phyloP scores from a whole-genome alignment of 1,140 invertebrate genomes.

The Euborellia annulipes region DNA sequence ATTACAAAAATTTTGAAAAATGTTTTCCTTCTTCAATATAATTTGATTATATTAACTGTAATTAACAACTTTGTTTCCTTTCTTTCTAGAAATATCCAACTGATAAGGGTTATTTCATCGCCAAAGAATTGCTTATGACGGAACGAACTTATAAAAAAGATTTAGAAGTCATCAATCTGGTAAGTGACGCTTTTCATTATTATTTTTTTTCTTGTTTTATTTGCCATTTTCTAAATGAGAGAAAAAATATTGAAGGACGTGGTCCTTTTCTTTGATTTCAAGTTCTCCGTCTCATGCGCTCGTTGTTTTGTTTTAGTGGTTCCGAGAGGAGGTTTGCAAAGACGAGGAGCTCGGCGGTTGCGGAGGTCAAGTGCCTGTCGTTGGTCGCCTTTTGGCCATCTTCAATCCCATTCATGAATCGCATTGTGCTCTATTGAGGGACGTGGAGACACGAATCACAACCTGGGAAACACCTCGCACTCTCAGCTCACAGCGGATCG shows the following conservation, averaged over 20 bases:
- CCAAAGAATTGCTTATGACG: conserved; percentile 89
- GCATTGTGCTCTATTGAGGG: conserved; percentile 45
- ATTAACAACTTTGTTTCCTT: conserved; percentile 9
- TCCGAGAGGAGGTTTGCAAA: conserved; percentile 44
- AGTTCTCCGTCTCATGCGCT: too few relatives aligned
- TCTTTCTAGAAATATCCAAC: conserved; percentile 43
- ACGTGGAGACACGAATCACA: conserved; percentile 46
- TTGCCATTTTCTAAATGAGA: too few relatives aligned
- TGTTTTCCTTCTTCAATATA: not conserved
- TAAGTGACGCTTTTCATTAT: conserved; percentile 28
- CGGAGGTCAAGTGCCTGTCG: conserved; percentile 29
- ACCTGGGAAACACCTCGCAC: conserved; percentile 41
- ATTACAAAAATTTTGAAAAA: not conserved
- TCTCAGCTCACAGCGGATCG: conserved; percentile 36
- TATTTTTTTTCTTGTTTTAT: not conserved
- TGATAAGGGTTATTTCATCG: conserved; percentile 80
- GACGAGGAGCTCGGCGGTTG: conserved; percentile 39
- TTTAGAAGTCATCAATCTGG: conserved; percentile 75
- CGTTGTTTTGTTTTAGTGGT: conserved; percentile 38
- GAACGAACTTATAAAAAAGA: conserved; percentile 92
- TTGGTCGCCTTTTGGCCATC: conserved; percentile 27
- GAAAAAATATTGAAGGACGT: too few relatives aligned
- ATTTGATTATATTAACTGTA: conserved; percentile 5
- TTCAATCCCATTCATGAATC: conserved; percentile 49
- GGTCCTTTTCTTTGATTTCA: too few relatives aligned